Percentiles rank a stretch among this genome's conserved stretches.
phyloP scores from a whole-genome alignment of 2,113 vertebrate species.

The Rattus rattus region DNA sequence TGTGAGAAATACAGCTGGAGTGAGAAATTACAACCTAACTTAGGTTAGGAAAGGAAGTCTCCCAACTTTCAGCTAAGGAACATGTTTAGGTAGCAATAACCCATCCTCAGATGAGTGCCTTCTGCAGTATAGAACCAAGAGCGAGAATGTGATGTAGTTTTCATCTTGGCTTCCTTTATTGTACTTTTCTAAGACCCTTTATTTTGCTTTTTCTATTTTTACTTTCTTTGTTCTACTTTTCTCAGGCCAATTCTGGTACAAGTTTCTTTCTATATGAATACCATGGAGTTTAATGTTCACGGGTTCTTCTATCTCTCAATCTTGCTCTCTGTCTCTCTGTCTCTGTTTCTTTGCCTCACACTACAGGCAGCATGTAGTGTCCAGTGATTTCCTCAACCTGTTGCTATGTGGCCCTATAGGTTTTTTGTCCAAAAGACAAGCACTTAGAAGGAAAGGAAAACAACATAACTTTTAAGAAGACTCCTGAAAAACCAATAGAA shows the following conservation, averaged over 20 bases:
- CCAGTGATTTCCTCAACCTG: neutral
- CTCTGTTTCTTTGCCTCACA: neutral
- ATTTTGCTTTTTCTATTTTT: neutral
- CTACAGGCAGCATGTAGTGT: neutral
- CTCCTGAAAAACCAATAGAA: conserved; percentile 1
- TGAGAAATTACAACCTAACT: conserved; percentile 41
- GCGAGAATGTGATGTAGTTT: neutral
- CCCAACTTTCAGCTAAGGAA: neutral
- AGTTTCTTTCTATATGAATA: neutral
- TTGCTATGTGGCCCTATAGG: neutral
- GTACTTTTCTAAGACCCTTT: neutral
- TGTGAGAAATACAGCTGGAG: conserved; percentile 29
- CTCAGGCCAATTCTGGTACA: neutral
- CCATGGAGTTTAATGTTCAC: neutral
- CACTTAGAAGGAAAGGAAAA: neutral
- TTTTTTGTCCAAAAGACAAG: neutral
- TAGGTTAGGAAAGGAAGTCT: conserved; percentile 15
- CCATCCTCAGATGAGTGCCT: neutral
- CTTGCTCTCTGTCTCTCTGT: neutral
- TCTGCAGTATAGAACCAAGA: conserved; percentile 22
- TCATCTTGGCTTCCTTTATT: conserved; percentile 40
- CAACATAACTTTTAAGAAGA: neutral
- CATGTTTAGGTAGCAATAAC: neutral
- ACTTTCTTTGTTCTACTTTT: conserved; percentile 46
- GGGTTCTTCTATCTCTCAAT: neutral